Evolutionary conservation across 2,113 vertebrate genomes (phyloP).

Genomic region (Cichladusa arquata): DNA sequence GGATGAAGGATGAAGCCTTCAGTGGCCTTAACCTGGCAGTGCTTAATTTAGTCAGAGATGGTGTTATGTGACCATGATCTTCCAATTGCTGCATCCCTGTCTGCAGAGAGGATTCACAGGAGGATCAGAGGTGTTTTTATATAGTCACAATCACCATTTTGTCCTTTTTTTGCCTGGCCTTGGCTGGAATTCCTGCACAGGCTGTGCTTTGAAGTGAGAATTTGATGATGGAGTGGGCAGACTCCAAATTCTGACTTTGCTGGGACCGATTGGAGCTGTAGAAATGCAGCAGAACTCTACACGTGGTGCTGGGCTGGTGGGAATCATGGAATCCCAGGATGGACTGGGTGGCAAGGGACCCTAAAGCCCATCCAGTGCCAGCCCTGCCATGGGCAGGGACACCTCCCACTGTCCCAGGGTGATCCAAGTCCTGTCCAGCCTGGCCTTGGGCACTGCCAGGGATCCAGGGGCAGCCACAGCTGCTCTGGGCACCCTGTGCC

Average conservation of each 20-base stretch:
- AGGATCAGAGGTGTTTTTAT: neutral
- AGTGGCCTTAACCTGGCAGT: neutral
- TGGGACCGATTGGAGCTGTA: neutral
- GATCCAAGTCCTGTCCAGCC: rapidly evolving
- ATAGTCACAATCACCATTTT: neutral
- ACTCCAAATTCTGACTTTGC: neutral
- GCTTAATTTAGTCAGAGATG: neutral
- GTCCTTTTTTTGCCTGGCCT: neutral
- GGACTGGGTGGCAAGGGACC: neutral
- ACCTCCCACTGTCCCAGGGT: rapidly evolving
- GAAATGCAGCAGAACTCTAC: neutral
- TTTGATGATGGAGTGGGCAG: neutral
- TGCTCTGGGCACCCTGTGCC: neutral
- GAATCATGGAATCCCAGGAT: neutral
- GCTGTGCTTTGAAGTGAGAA: neutral
- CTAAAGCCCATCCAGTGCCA: neutral
- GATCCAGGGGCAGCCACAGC: neutral
- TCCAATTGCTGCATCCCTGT: neutral
- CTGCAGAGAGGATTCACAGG: rapidly evolving
- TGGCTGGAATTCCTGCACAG: neutral
- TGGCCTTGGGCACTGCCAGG: neutral
- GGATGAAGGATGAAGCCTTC: neutral
- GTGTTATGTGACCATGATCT: neutral
- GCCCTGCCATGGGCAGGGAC: neutral
- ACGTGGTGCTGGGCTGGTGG: rapidly evolving